Evolutionary conservation across 35 echinoderm and acorn worm genomes (phyloP).

Genomic region (Hemicentrotus pulcherrimus): DNA sequence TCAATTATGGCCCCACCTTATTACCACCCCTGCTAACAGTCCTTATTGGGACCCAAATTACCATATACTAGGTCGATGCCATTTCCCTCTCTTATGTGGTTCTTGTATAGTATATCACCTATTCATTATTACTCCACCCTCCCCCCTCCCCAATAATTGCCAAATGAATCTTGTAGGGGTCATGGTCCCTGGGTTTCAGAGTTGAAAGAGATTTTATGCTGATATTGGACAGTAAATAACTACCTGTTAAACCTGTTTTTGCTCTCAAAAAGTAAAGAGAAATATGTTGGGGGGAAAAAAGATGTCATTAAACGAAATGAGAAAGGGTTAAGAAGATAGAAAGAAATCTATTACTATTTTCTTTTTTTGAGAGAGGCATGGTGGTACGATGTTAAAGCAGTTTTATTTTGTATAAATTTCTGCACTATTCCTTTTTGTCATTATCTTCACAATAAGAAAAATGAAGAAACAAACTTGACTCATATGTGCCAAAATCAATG

Average conservation of each 20-base stretch:
- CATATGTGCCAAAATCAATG: neutral
- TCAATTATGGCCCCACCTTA: too few relatives aligned
- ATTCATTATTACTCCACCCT: neutral
- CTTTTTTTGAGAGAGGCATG: neutral
- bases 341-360: neutral
- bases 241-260: too few relatives aligned
- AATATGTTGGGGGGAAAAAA: neutral
- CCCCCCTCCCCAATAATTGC: neutral
- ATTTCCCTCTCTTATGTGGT: neutral
- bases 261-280: neutral
- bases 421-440: neutral
- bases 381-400: neutral
- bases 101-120: neutral
- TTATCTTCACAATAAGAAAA: neutral
- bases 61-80: too few relatives aligned
- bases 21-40: too few relatives aligned
- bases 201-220: too few relatives aligned
- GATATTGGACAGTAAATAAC: too few relatives aligned
- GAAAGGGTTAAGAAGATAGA: neutral
- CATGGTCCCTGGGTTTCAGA: neutral
- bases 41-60: too few relatives aligned
- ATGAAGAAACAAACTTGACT: neutral
- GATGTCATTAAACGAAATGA: neutral
- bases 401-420: neutral
- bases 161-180: neutral